Evolutionary conservation across 2,113 vertebrate genomes (phyloP).

Genomic region (Perca flavescens): DNA sequence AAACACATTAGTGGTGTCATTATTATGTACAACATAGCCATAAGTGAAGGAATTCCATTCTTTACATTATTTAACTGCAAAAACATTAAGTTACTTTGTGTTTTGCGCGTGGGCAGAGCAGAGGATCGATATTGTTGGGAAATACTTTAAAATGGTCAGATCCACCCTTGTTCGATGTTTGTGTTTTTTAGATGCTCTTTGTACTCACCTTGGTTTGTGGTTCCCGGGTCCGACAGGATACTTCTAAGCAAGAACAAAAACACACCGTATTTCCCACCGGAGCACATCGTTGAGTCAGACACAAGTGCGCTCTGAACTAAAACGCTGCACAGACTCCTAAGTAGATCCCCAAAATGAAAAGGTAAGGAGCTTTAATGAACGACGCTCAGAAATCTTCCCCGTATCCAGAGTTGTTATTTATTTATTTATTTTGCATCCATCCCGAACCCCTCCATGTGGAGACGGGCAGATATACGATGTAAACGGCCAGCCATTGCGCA

Average conservation of each 20-base stretch:
- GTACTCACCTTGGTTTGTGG: constrained; percentile 83
- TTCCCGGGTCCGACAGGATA: constrained; percentile 77
- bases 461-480: background rate
- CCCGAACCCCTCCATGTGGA: constrained; percentile 24
- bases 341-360: constrained; percentile 48
- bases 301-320: constrained; percentile 58
- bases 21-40: background rate
- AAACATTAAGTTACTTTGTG: background rate
- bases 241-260: constrained; percentile 78
- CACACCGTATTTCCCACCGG: constrained; percentile 76
- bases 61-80: background rate
- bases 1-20: background rate
- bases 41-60: background rate
- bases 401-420: constrained; percentile 37
- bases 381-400: constrained; percentile 16
- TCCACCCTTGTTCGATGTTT: background rate
- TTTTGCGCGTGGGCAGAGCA: background rate
- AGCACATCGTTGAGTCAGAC: constrained; percentile 75
- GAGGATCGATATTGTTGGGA: background rate
- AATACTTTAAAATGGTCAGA: background rate
- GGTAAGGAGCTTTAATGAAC: constrained; percentile 50
- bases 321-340: constrained; percentile 42
- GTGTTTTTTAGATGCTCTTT: background rate
- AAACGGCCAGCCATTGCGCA: constrained; percentile 49
- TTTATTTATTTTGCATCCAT: background rate